These are phyloP conservation scores for Xanthorhoe designata DNA, from an alignment of 2,888 invertebrate species.

Conservation along the genomic window DNA sequence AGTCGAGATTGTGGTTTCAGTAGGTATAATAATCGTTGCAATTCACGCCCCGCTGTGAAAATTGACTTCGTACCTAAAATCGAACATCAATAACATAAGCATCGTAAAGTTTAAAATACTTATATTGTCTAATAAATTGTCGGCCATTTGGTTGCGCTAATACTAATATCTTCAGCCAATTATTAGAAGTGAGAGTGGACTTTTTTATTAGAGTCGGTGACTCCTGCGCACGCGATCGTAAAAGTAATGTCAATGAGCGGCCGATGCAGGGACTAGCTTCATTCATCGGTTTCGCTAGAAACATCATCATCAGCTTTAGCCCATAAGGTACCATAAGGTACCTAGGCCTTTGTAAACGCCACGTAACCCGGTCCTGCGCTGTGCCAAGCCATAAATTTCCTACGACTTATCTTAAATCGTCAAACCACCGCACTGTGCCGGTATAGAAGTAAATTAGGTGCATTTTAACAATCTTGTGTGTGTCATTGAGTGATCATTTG, in stretches of 20 bases:
- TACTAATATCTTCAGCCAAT: constrained; percentile 43
- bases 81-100: background rate
- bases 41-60: background rate
- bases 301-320: no score
- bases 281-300: no score
- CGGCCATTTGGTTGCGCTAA: constrained; percentile 5
- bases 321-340: no score
- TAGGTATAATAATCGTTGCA: background rate
- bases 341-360: no score
- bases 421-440: no score
- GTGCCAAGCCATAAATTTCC: no score
- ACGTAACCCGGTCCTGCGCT: no score
- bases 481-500: no score
- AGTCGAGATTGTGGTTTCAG: no score
- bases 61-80: background rate
- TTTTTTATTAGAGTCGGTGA: constrained; percentile 58
- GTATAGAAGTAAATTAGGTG: no score
- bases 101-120: background rate
- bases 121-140: background rate
- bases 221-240: constrained; percentile 62
- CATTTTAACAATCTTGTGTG: no score
- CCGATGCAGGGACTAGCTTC: constrained; percentile 31
- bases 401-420: no score
- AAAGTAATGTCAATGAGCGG: constrained; percentile 50
- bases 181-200: constrained; percentile 57